phyloP scores from a whole-genome alignment of 1,140 invertebrate species.

The Chionoecetes opilio region DNA sequence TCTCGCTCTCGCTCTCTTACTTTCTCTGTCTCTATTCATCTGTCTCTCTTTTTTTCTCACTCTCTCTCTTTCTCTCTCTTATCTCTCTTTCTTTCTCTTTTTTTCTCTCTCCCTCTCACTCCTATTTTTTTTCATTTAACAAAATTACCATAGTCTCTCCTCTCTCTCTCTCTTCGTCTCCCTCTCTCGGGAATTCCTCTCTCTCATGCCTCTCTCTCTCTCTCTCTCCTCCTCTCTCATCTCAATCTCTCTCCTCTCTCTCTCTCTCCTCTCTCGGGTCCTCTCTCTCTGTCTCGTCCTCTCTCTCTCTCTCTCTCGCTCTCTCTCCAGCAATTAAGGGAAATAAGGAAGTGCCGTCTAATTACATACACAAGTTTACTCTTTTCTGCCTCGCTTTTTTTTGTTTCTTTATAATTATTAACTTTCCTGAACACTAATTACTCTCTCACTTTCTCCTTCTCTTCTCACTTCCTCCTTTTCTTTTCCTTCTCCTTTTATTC shows the following conservation, averaged over 20 bases:
- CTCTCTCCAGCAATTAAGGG: constrained; percentile 4
- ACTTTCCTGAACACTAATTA: not conserved
- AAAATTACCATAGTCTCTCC: no score
- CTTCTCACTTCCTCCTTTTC: not conserved
- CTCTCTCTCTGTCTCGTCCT: not conserved
- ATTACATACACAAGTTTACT: not conserved
- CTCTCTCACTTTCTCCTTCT: not conserved
- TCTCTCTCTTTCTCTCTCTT: not conserved
- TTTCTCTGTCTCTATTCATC: not conserved
- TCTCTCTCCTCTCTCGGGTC: no score
- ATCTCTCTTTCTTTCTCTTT: not conserved
- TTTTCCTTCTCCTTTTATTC: not conserved
- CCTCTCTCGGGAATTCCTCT: no score
- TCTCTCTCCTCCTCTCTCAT: not conserved
- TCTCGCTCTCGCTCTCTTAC: not conserved
- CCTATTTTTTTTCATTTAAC: not conserved
- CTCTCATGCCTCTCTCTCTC: not conserved
- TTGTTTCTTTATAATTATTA: not conserved
- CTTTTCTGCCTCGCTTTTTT: not conserved
- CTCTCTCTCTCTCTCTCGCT: not conserved
- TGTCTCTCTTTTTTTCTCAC: not conserved
- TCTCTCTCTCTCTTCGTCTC: not conserved
- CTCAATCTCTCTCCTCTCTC: no score
- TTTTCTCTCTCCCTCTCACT: not conserved
- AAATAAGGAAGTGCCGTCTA: not conserved